phyloP scores from a whole-genome alignment of 2,888 invertebrate species.

The Ecliptopera silaceata region DNA sequence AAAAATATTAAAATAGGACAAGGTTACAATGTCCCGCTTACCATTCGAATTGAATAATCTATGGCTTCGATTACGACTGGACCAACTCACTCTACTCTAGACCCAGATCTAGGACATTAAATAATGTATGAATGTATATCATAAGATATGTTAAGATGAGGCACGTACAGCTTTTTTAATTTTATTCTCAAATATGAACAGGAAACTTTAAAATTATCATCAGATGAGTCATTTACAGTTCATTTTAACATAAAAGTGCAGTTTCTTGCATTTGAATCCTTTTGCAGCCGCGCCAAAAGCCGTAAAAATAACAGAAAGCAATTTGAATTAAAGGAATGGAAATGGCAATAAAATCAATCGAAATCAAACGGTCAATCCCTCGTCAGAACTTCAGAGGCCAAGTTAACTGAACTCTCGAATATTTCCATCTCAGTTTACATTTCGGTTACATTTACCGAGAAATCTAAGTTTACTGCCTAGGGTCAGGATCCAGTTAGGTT shows the following conservation, averaged over 20 bases:
- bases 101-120: background rate
- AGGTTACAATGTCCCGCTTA: constrained; percentile 41
- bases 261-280: constrained; percentile 1
- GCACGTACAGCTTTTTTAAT: too few species aligned
- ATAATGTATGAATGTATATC: background rate
- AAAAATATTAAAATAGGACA: constrained; percentile 48
- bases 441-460: constrained; percentile 13
- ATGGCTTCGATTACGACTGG: constrained; percentile 13
- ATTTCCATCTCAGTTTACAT: constrained; percentile 13
- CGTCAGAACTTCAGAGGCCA: background rate
- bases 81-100: constrained; percentile 2
- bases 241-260: background rate
- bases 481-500: constrained; percentile 18
- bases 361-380: constrained; percentile 15
- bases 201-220: too few species aligned
- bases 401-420: constrained; percentile 18
- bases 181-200: too few species aligned
- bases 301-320: constrained; percentile 12
- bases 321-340: constrained; percentile 16
- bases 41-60: constrained; percentile 42
- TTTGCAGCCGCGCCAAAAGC: background rate
- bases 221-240: background rate
- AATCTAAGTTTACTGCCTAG: constrained; percentile 5
- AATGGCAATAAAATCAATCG: constrained; percentile 24
- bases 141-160: too few species aligned